phyloP scores from a whole-genome alignment of 2,113 vertebrate species.

The Cephalopholis sonnerati region DNA sequence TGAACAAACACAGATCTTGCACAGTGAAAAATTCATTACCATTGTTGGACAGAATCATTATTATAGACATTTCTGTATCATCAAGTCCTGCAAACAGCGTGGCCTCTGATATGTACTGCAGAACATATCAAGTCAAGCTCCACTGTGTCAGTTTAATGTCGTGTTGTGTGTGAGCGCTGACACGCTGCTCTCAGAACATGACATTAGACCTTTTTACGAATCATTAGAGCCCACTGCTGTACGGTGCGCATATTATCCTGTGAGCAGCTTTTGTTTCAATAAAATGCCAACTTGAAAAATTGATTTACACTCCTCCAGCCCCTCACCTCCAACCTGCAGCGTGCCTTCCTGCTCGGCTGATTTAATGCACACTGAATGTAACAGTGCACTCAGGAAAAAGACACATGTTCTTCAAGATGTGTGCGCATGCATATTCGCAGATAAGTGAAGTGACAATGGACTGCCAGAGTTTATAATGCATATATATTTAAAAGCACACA shows the following conservation, averaged over 20 bases:
- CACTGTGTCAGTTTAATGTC: constrained; percentile 10
- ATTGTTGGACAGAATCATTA: background rate
- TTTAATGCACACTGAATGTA: background rate
- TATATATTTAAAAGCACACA: background rate
- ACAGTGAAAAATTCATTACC: background rate
- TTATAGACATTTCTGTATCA: background rate
- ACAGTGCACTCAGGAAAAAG: background rate
- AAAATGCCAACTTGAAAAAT: constrained; percentile 49
- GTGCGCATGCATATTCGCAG: background rate
- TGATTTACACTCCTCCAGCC: constrained; percentile 14
- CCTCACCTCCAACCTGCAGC: background rate
- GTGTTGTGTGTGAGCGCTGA: constrained; percentile 8
- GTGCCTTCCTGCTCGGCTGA: background rate
- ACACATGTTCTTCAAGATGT: background rate
- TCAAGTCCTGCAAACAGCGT: background rate
- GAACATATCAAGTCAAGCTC: constrained; percentile 51
- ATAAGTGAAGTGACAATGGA: background rate
- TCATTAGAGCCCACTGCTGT: constrained; percentile 32
- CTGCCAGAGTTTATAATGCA: background rate
- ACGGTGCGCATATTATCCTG: constrained; percentile 35
- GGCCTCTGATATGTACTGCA: background rate
- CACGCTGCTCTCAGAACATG: constrained; percentile 28
- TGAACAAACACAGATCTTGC: background rate
- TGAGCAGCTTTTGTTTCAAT: constrained; percentile 39
- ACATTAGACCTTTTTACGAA: constrained; percentile 49